These are phyloP conservation scores for Emydura subglobosa DNA, from an alignment of 2,113 vertebrate species.

Conservation along the genomic window DNA sequence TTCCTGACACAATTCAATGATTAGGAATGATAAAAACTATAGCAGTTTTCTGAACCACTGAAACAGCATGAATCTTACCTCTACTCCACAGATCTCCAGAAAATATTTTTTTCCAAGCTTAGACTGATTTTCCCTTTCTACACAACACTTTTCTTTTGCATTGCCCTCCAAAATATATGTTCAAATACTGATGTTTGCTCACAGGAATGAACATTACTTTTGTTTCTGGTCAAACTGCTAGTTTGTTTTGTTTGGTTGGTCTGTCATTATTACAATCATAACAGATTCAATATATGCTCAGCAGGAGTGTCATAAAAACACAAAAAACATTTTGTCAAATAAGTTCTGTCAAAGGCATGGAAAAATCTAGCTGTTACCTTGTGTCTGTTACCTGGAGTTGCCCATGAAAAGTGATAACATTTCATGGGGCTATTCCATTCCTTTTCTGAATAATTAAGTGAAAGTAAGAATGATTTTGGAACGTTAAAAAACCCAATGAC, in stretches of 20 bases:
- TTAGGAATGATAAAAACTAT: background rate
- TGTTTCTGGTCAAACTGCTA: background rate
- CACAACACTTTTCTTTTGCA: background rate
- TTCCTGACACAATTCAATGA: background rate
- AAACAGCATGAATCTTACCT: background rate
- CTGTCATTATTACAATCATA: background rate
- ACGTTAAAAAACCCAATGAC: constrained; percentile 13
- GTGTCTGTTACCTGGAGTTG: background rate
- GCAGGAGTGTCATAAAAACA: background rate
- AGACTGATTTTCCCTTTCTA: background rate
- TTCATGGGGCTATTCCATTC: accelerated
- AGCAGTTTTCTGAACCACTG: background rate
- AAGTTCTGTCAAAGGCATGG: background rate
- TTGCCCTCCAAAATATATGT: background rate
- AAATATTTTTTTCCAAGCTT: background rate
- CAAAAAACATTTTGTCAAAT: background rate
- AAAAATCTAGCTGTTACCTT: background rate
- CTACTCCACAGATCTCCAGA: background rate
- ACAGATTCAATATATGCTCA: background rate
- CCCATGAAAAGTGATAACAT: background rate
- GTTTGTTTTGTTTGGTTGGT: background rate
- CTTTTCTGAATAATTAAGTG: background rate
- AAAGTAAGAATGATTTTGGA: background rate
- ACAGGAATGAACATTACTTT: background rate
- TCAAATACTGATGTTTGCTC: background rate